Base-by-base conservation (phyloP, 1,140 invertebrate genomes). In the Stenopsyche tienmushanensis region DNA sequence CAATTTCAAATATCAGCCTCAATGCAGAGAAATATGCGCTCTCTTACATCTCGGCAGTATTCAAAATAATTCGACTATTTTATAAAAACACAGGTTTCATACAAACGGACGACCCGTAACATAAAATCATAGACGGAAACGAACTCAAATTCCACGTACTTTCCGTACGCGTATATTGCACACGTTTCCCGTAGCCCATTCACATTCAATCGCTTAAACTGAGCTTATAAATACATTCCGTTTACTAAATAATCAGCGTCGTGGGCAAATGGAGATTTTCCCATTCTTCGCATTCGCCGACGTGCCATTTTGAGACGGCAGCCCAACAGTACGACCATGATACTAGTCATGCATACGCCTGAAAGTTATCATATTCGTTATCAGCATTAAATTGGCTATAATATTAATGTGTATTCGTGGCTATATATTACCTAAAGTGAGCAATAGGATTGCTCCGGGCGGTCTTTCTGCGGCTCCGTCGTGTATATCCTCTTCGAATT, bases 181-280 rank as follows among this genome's bases (percentile, higher is more conserved):
- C n/a, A n/a, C n/a, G n/a, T n/a, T n/a, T n/a, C n/a, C n/a, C n/a
- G n/a, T n/a, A n/a, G n/a, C n/a, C n/a, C n/a, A n/a, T n/a, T n/a
- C n/a, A n/a, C n/a, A n/a, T n/a, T n/a, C n/a, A n/a, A n/a, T n/a
- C n/a, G n/a, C n/a, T n/a, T n/a, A n/a, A n/a, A n/a, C n/a, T n/a
- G n/a, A n/a, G n/a, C n/a, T 86, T 88, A 96, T 72, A 97, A 86
- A 80, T 98, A 97, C 94, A 98, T 97, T 73, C 95, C 96, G 80
- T 98, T 97, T 65, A 98, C 94, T 62, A 98, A 84, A 80, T 96
- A 98, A 82, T 97, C 96, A 1, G 94, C 92, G 78, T 98, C 95
- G 76, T 97, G 93, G 1, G 93, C 91, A 72, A 92, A 92, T n/a
- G 89, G 84, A 47, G 89, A 87, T 75, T 94, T 89, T 13, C 92